Evolutionary conservation across 2,113 vertebrate species (phyloP), one percentile per base, ranked within the genome.

Genomic region (Perognathus longimembris): DNA sequence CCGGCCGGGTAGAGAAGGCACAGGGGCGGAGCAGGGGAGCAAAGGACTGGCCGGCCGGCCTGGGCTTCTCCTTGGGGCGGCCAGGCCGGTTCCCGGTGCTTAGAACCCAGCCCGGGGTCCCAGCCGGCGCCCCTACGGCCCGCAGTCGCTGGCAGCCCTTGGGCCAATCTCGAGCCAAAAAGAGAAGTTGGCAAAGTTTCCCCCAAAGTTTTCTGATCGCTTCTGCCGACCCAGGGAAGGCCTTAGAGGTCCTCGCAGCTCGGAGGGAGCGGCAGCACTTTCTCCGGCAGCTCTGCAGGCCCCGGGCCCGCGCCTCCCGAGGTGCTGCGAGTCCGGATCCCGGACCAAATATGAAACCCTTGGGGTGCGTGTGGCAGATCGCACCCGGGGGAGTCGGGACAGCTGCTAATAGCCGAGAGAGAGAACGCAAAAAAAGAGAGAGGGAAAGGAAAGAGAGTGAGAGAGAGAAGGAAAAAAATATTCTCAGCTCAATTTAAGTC

Each of bases 401-500:
- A 12, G 89, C 94, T 93, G 93, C 85, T 96, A 94, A 95, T 90
- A 94, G 95, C 42, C 6, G 79, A 97, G 92, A 96, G 97, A 96
- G 90, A 98, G 96, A 95, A 74, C 92, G 95, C 66, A 67, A 54
- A 75, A 40, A 79, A 66, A 32, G 14, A 74, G 78, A 93, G 98
- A 98, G 98, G 21, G 70, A 40, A 45, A 74, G 42, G 98, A n/a
- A 32, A 50, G 70, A 73, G 54, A 45, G 73, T 83, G 63, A 88
- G 81, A 79, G 69, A 91, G 63, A 83, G 78, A 75, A 71, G 26
- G 66, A 69, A 82, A 95, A 95, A 97, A 97, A 96, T 98, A 98
- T 99, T 99, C 99, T 99, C 99, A 99, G 99, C 99, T 99, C 99
- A 99, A 99, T 99, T 99, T 99, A 99, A 99, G 99, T 99, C 99